phyloP scores from a whole-genome alignment of 2,797 vertebrate genomes.

The Muscicapa comitata region DNA sequence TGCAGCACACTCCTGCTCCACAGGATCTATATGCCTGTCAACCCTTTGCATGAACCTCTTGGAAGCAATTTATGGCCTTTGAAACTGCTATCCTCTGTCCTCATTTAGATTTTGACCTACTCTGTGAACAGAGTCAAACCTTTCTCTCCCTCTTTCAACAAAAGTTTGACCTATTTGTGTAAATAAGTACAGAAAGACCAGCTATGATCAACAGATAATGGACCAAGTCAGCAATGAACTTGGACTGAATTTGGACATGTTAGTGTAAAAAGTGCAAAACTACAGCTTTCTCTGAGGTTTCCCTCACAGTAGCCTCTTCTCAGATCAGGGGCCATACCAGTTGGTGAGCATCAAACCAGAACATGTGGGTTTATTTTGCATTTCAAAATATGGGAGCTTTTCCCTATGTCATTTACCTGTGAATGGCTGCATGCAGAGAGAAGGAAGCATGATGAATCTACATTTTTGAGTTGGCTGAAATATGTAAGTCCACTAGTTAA shows the following conservation, averaged over 20 bases:
- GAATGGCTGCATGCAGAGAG: background rate
- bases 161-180: background rate
- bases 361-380: background rate
- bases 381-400: background rate
- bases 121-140: background rate
- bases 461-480: background rate
- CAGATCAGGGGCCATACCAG: background rate
- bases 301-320: background rate
- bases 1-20: background rate
- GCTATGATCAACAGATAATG: background rate
- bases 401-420: background rate
- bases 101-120: background rate
- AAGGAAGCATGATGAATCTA: background rate
- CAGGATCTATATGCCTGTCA: background rate
- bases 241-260: background rate
- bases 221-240: background rate
- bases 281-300: background rate
- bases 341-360: background rate
- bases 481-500: background rate
- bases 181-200: background rate
- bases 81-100: background rate
- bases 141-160: background rate
- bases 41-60: background rate
- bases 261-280: background rate
- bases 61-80: background rate